Conservation (phyloP, 2,888 invertebrate genomes). For the Holacanthella duospinosa region DNA sequence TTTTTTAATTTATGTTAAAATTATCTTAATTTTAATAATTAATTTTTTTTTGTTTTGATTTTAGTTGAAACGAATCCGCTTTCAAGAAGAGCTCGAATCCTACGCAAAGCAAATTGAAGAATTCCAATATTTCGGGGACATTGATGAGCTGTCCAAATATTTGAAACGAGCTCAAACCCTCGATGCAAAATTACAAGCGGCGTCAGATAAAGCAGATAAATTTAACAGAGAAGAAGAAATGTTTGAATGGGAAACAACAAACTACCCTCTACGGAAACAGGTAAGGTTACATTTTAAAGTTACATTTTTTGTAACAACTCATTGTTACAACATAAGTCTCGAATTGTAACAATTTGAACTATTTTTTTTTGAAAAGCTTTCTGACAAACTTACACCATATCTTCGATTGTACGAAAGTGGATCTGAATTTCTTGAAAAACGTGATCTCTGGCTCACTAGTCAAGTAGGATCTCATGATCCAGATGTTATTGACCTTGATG, state of each 20-base stretch:
- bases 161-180: conserved; percentile 67
- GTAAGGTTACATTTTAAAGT: conserved; percentile 37
- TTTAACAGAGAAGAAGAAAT: conserved; percentile 86
- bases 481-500: conserved; percentile 73
- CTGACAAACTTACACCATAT: conserved; percentile 71
- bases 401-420: conserved; percentile 81
- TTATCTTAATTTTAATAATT: background rate
- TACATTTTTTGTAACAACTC: background rate
- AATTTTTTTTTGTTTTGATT: conserved; percentile 13
- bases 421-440: conserved; percentile 69
- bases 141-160: conserved; percentile 70
- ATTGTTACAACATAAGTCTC: no score
- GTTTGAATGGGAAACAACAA: conserved; percentile 76
- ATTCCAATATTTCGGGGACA: conserved; percentile 75
- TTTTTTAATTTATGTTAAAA: background rate
- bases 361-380: conserved; percentile 39
- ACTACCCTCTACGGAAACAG: conserved; percentile 72
- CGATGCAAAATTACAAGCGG: conserved; percentile 58
- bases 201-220: conserved; percentile 67
- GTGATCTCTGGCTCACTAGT: conserved; percentile 73
- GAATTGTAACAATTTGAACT: background rate
- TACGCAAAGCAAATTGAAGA: conserved; percentile 73
- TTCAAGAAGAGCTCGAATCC: conserved; percentile 67
- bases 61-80: conserved; percentile 60
- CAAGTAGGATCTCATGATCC: conserved; percentile 76